A percentile compares a stretch with the other conserved stretches of the same genome.
Evolutionary conservation across 64 coral and sea anemone species (phyloP).

Genomic region (Montipora efflorescens): DNA sequence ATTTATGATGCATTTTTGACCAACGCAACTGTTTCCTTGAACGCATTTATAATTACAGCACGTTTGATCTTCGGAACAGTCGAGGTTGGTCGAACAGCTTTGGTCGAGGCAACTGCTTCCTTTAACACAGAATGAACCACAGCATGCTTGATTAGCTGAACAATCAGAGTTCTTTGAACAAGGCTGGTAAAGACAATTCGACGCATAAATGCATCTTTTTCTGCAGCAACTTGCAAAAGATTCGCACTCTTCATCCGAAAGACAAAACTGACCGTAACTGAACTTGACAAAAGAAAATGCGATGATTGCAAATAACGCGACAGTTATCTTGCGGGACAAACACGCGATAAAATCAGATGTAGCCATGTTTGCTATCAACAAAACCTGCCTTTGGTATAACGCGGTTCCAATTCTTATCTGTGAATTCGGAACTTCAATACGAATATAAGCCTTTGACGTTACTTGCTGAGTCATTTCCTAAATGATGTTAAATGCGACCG

Average conservation of each 20-base stretch:
- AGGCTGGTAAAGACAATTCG: not conserved
- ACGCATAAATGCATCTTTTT: not conserved
- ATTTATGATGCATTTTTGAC: not conserved
- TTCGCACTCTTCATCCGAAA: not conserved
- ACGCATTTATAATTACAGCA: not conserved
- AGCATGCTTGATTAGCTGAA: not conserved
- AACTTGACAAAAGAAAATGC: too few species aligned
- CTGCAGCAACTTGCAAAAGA: not conserved
- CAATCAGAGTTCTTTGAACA: not conserved
- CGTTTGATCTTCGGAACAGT: not conserved
- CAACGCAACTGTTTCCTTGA: constrained; percentile 2
- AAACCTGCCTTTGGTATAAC: too few species aligned
- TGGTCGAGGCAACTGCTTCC: not conserved
- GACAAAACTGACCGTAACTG: too few species aligned
- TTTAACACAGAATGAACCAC: not conserved
- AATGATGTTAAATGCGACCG: too few species aligned
- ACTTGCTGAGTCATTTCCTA: too few species aligned
- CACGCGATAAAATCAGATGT: too few species aligned
- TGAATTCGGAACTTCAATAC: too few species aligned
- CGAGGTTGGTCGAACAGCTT: not conserved
- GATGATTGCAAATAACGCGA: too few species aligned
- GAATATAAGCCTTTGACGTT: too few species aligned
- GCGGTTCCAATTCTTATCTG: too few species aligned
- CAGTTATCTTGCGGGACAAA: too few species aligned
- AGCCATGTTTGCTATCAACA: too few species aligned